A percentile compares a stretch with the other conserved stretches of the same genome.
phyloP scores from a whole-genome alignment of 2,113 vertebrate species.

The Anthoscopus minutus region DNA sequence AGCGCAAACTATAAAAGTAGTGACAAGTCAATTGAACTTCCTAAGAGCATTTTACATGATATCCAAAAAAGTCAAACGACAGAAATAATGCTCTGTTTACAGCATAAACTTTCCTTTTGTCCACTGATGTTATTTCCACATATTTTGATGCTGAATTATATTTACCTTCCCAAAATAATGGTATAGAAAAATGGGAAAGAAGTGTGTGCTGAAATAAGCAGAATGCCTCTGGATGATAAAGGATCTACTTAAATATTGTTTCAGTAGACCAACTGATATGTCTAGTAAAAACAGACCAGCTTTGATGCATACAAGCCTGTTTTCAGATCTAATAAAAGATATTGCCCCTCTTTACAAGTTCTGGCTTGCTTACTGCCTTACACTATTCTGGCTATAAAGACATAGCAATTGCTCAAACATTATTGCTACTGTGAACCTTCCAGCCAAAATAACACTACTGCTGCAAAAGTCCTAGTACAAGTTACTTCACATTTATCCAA shows the following conservation, averaged over 20 bases:
- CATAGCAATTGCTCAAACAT: background rate
- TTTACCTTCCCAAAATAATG: background rate
- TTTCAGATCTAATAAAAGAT: constrained; percentile 52
- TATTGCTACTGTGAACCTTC: background rate
- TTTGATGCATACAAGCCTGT: constrained; percentile 47
- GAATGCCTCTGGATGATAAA: constrained; percentile 29
- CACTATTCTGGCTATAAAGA: background rate
- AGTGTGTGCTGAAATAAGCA: background rate
- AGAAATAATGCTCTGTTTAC: background rate
- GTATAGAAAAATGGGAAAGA: background rate
- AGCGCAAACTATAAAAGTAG: background rate
- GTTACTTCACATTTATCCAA: background rate
- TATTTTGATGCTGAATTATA: background rate
- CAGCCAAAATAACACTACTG: background rate
- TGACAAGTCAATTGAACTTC: background rate
- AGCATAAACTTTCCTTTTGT: background rate
- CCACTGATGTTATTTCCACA: background rate
- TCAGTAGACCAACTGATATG: background rate
- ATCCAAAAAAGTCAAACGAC: background rate
- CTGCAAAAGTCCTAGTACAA: background rate
- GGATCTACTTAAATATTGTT: background rate
- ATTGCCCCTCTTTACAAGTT: background rate
- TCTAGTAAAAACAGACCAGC: constrained; percentile 26
- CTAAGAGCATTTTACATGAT: background rate
- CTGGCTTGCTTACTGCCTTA: background rate